Conservation (phyloP, 2,888 invertebrate species). For the Empis livida region DNA sequence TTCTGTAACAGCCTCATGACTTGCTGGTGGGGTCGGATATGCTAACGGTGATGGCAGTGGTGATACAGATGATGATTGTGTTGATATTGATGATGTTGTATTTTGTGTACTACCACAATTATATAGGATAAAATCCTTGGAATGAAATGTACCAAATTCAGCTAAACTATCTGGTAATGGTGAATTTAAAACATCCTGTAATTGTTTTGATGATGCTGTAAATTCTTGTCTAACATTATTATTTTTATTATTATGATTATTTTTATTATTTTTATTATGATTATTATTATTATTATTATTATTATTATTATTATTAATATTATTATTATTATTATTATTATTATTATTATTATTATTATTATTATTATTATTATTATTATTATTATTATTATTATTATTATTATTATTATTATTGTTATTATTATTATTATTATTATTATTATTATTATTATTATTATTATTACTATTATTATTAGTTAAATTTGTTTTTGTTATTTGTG, state of each 20-base stretch:
- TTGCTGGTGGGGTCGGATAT: slow-evolving; percentile 80
- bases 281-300: too few species aligned
- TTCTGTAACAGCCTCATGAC: slow-evolving; percentile 55
- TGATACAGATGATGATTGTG: slow-evolving; percentile 39
- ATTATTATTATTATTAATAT: too few species aligned
- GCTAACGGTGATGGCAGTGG: slow-evolving; percentile 57
- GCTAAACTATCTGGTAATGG: slow-evolving; percentile 67
- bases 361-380: too few species aligned
- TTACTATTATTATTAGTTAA: slow-evolving; percentile 6
- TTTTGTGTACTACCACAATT: slow-evolving; percentile 33
- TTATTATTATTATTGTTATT: too few species aligned
- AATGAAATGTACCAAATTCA: slow-evolving; percentile 70
- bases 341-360: too few species aligned
- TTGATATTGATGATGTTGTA: slow-evolving; percentile 13
- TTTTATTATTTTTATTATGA: too few species aligned
- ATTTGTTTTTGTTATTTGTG: slow-evolving; percentile 5
- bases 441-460: too few species aligned
- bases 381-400: too few species aligned
- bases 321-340: too few species aligned
- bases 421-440: too few species aligned
- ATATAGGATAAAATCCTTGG: slow-evolving; percentile 37
- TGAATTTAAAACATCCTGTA: slow-evolving; percentile 65
- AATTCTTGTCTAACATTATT: slow-evolving; percentile 10
- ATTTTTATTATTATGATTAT: slow-evolving; percentile 4
- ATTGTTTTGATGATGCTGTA: slow-evolving; percentile 27